Percentiles rank a stretch among this genome's conserved stretches.
These are phyloP conservation scores for Alitta virens DNA, from an alignment of 2,888 invertebrate genomes.

Conservation along the genomic window DNA sequence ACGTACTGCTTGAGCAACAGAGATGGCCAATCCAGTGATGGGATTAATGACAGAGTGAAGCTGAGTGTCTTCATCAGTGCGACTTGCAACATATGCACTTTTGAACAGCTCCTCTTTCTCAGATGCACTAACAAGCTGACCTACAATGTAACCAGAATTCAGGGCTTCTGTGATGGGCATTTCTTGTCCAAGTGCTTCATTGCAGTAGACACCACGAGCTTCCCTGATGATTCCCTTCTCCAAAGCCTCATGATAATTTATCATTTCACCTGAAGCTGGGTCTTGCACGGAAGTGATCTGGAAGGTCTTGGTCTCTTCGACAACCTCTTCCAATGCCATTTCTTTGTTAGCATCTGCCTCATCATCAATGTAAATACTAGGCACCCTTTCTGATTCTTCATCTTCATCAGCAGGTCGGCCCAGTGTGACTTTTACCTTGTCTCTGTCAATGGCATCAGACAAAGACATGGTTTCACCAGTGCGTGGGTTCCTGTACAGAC, in stretches of 20 bases:
- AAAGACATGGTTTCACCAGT: slow-evolving; percentile 67
- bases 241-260: slow-evolving; percentile 65
- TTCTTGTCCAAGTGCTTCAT: slow-evolving; percentile 76
- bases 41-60: slow-evolving; percentile 66
- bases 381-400: slow-evolving; percentile 33
- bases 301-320: slow-evolving; percentile 43
- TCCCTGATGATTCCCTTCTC: slow-evolving; percentile 73
- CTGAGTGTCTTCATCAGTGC: slow-evolving; percentile 72
- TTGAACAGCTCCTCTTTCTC: slow-evolving; percentile 80
- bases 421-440: slow-evolving; percentile 64
- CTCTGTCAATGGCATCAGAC: slow-evolving; percentile 72
- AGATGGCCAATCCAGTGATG: slow-evolving; percentile 68
- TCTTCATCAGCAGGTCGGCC: slow-evolving; percentile 61
- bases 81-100: slow-evolving; percentile 83
- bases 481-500: slow-evolving; percentile 65
- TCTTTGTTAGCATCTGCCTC: slow-evolving; percentile 61
- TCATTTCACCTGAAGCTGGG: slow-evolving; percentile 35
- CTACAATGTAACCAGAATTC: slow-evolving; percentile 66
- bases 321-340: slow-evolving; percentile 60
- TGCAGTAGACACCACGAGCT: slow-evolving; percentile 60
- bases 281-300: slow-evolving; percentile 30
- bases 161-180: slow-evolving; percentile 81
- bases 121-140: slow-evolving; percentile 32
- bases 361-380: slow-evolving; percentile 55
- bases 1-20: slow-evolving; percentile 87